These are phyloP conservation scores for Microctonus aethiopoides DNA, from an alignment of 2,888 invertebrate species.

Conservation along the genomic window DNA sequence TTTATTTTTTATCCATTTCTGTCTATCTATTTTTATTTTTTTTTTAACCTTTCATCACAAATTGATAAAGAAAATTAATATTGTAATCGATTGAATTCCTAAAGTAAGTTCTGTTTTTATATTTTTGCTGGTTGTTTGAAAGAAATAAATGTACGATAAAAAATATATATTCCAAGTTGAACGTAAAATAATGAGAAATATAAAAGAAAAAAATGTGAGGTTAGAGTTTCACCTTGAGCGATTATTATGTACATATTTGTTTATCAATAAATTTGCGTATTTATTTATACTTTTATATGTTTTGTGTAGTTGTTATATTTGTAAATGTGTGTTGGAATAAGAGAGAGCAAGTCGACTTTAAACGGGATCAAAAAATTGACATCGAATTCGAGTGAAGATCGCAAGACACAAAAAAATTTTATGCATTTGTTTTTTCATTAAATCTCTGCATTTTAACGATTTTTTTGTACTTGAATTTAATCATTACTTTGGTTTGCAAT, in stretches of 20 bases:
- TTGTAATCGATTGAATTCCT: constrained; percentile 53
- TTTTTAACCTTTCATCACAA: constrained; percentile 5
- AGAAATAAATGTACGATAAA: constrained; percentile 55
- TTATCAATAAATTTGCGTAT: not conserved
- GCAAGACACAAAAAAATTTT: not conserved
- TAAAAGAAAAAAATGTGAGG: constrained; percentile 35
- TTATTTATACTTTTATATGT: not conserved
- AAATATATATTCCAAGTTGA: too few relatives aligned
- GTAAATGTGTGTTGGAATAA: constrained; percentile 14
- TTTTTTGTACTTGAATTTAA: too few relatives aligned
- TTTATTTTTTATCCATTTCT: constrained; percentile 43
- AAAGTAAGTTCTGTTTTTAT: too few relatives aligned
- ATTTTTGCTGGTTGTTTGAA: constrained; percentile 61
- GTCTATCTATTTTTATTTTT: too few relatives aligned
- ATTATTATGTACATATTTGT: not conserved
- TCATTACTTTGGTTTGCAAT: too few relatives aligned
- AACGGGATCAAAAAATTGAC: constrained; percentile 53
- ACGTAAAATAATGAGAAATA: not conserved
- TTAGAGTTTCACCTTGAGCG: constrained; percentile 6
- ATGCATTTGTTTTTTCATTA: too few relatives aligned
- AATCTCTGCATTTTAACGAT: too few relatives aligned
- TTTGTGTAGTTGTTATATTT: too few relatives aligned
- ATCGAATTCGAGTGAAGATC: constrained; percentile 42
- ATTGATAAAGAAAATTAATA: constrained; percentile 40
- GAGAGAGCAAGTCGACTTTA: constrained; percentile 26